Conservation (phyloP, 1,140 invertebrate genomes). For the Tribolium castaneum region DNA sequence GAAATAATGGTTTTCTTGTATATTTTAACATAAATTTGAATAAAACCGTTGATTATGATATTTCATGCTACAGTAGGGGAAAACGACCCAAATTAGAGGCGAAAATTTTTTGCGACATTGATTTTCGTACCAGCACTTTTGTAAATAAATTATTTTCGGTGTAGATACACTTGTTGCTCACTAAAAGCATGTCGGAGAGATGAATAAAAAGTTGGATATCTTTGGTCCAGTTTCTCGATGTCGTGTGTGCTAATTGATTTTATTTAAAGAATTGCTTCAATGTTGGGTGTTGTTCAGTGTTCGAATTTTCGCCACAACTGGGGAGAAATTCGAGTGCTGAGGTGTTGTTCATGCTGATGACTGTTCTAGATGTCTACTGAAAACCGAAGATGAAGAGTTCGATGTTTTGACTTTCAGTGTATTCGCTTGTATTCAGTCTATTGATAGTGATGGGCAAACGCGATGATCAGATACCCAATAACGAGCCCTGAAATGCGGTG, state of each 20-base stretch:
- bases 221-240: background rate
- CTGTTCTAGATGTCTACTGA: conserved; percentile 54
- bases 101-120: background rate
- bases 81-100: background rate
- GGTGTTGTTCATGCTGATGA: conserved; percentile 43
- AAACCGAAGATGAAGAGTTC: conserved; percentile 51
- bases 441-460: conserved; percentile 57
- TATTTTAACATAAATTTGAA: conserved; percentile 28
- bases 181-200: background rate
- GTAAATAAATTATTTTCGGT: background rate
- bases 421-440: conserved; percentile 19
- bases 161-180: background rate
- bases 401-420: conserved; percentile 45
- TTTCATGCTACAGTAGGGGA: background rate
- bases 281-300: conserved; percentile 16
- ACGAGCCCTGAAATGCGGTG: conserved; percentile 51
- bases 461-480: conserved; percentile 52
- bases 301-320: background rate
- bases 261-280: conserved; percentile 11
- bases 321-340: conserved; percentile 19
- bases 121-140: background rate
- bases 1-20: conserved; percentile 6
- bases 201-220: background rate
- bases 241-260: background rate
- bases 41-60: conserved; percentile 18